phyloP scores from a whole-genome alignment of 2,888 invertebrate species.

The Euzetes globulus region DNA sequence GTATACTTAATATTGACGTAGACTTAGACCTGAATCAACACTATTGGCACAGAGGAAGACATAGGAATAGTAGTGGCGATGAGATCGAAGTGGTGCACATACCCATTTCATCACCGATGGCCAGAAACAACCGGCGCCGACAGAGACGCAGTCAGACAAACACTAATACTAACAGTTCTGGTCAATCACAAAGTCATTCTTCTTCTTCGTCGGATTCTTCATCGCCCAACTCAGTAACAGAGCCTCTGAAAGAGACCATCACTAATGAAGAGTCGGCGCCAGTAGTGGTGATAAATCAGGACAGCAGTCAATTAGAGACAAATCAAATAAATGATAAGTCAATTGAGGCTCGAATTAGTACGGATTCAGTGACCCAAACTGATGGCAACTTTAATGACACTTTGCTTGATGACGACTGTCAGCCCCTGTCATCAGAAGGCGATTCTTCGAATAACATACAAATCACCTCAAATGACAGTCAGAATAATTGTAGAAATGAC shows the following conservation, averaged over 20 bases:
- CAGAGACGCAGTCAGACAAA: not conserved
- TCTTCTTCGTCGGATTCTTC: not conserved
- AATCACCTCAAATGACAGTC: no score
- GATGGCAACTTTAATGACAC: not conserved
- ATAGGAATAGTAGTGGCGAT: slow-evolving; percentile 10
- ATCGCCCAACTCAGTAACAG: not conserved
- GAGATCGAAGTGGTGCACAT: slow-evolving; percentile 25
- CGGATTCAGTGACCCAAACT: no score
- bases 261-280: not conserved
- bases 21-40: slow-evolving; percentile 19
- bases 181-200: slow-evolving; percentile 13
- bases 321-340: not conserved
- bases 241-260: not conserved
- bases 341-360: not conserved
- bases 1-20: slow-evolving; percentile 66
- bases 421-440: not conserved
- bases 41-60: slow-evolving; percentile 8
- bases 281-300: not conserved
- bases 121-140: slow-evolving; percentile 10
- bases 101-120: slow-evolving; percentile 5
- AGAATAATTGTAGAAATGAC: no score
- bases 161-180: not conserved
- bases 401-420: not conserved
- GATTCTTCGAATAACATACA: no score
- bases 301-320: not conserved